phyloP scores from a whole-genome alignment of 2,113 vertebrate species.

The Blennius ocellaris region DNA sequence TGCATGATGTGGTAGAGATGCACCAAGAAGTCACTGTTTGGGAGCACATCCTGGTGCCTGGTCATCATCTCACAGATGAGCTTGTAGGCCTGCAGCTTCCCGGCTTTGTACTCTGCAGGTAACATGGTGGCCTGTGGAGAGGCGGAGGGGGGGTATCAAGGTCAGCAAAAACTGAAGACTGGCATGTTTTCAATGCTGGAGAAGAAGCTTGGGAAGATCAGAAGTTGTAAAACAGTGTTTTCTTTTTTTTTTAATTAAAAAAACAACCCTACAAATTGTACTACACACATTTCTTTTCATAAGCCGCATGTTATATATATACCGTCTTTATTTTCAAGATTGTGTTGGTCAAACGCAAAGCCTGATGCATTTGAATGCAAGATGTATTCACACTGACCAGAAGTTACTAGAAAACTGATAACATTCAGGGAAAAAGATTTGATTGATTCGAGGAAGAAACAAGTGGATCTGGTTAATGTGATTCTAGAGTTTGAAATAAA shows the following conservation, averaged over 20 bases:
- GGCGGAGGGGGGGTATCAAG: not conserved
- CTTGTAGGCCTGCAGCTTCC: constrained; percentile 94
- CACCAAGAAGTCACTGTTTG: constrained; percentile 94
- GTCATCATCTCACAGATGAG: constrained; percentile 99
- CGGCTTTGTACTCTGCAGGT: constrained; percentile 92
- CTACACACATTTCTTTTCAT: too few relatives aligned
- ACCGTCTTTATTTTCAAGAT: too few relatives aligned
- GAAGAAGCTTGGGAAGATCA: not conserved
- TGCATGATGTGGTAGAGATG: constrained; percentile 97
- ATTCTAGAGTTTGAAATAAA: too few relatives aligned
- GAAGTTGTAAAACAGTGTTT: not conserved
- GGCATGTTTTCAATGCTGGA: not conserved
- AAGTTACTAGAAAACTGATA: too few relatives aligned
- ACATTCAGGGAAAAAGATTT: too few relatives aligned
- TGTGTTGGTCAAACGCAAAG: too few relatives aligned
- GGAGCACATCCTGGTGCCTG: constrained; percentile 94
- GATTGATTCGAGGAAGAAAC: too few relatives aligned
- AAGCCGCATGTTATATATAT: too few relatives aligned
- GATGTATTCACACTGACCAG: too few relatives aligned
- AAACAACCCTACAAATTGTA: too few relatives aligned
- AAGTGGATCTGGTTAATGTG: too few relatives aligned
- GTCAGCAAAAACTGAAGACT: not conserved
- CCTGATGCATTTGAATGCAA: too few relatives aligned
- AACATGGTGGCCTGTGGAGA: constrained; percentile 90
- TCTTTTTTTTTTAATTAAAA: not conserved